Conservation (phyloP, 2,797 vertebrate genomes). For the Thunnus albacares region DNA sequence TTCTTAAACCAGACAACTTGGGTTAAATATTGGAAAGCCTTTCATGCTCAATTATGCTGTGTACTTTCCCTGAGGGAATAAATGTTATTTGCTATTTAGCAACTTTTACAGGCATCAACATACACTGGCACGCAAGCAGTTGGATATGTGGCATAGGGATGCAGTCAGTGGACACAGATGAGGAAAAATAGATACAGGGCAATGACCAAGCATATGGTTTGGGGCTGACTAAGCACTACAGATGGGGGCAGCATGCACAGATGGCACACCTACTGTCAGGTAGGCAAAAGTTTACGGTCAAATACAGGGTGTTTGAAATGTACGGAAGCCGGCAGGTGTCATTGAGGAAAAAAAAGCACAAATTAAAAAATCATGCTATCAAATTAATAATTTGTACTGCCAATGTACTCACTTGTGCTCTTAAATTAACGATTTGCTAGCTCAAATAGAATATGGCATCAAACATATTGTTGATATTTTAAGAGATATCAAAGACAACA, state of each 20-base stretch:
- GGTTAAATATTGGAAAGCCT: background rate
- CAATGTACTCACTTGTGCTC: background rate
- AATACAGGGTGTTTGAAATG: slow-evolving; percentile 44
- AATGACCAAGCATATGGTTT: slow-evolving; percentile 49
- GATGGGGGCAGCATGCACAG: slow-evolving; percentile 56
- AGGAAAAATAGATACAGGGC: slow-evolving; percentile 15
- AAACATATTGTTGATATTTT: background rate
- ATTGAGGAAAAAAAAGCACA: too few relatives aligned
- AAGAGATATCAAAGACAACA: background rate
- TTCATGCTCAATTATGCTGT: background rate
- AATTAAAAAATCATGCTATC: background rate
- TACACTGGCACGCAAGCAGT: slow-evolving; percentile 22
- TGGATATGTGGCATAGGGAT: background rate
- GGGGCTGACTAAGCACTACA: slow-evolving; percentile 57
- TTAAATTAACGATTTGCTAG: background rate
- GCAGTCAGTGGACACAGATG: slow-evolving; percentile 29
- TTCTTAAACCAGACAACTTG: background rate
- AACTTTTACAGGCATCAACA: slow-evolving; percentile 11
- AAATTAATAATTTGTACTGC: slow-evolving; percentile 1
- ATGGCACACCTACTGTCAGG: slow-evolving; percentile 62
- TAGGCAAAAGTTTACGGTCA: slow-evolving; percentile 51
- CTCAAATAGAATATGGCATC: background rate
- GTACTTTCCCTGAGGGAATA: slow-evolving; percentile 19
- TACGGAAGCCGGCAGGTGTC: background rate
- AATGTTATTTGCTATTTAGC: slow-evolving; percentile 20